Evolutionary conservation across 2,888 invertebrate species (phyloP).

Genomic region (Lagria hirta): DNA sequence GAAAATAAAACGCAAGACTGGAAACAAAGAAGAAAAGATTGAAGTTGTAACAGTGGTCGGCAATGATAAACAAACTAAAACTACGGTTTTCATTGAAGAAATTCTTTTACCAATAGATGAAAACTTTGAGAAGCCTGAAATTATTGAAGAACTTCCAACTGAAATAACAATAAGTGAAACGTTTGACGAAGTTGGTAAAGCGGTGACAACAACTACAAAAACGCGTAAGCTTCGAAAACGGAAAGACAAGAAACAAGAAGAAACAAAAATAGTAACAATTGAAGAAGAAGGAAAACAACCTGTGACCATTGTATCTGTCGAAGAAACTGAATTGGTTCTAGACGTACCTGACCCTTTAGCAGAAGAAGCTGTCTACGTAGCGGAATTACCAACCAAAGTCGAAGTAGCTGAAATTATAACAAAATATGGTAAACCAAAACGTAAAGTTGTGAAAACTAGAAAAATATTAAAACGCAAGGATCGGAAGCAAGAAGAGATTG

Average conservation of each 20-base stretch:
- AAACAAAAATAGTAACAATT: slow-evolving; percentile 42
- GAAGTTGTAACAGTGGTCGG: slow-evolving; percentile 46
- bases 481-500: slow-evolving; percentile 42
- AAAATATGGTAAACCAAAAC: slow-evolving; percentile 32
- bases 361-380: slow-evolving; percentile 29
- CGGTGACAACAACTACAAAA: slow-evolving; percentile 42
- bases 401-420: slow-evolving; percentile 31
- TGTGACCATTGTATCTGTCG: slow-evolving; percentile 37
- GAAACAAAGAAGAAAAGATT: slow-evolving; percentile 40
- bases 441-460: slow-evolving; percentile 36
- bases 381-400: slow-evolving; percentile 38
- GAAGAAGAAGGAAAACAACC: slow-evolving; percentile 42
- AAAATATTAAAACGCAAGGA: slow-evolving; percentile 38
- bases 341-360: slow-evolving; percentile 39
- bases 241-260: slow-evolving; percentile 47
- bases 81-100: slow-evolving; percentile 38
- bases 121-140: slow-evolving; percentile 38
- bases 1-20: slow-evolving; percentile 32
- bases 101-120: slow-evolving; percentile 31
- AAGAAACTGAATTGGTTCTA: slow-evolving; percentile 47
- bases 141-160: slow-evolving; percentile 39
- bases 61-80: slow-evolving; percentile 40
- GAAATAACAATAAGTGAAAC: slow-evolving; percentile 33
- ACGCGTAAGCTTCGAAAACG: slow-evolving; percentile 48
- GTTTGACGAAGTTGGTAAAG: slow-evolving; percentile 26